Percentiles rank a stretch among this genome's conserved stretches.
Conservation (phyloP, 2,888 invertebrate genomes). For the Silvanus unidentatus region DNA sequence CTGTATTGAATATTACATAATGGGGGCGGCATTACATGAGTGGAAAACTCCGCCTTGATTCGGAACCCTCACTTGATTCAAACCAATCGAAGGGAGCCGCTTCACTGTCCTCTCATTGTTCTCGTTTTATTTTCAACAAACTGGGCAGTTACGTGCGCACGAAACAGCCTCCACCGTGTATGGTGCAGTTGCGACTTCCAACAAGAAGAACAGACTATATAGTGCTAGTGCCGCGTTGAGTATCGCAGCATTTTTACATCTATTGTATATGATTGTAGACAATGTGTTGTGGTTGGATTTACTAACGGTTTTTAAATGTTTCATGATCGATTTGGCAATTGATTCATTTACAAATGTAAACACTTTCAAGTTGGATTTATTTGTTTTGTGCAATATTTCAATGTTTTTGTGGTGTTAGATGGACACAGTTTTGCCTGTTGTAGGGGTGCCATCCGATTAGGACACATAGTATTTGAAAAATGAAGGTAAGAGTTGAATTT, state of each 20-base stretch:
- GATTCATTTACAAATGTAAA: no score
- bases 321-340: no score
- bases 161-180: slow-evolving; percentile 14
- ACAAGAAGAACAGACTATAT: neutral
- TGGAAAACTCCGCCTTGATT: slow-evolving; percentile 12
- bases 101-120: slow-evolving; percentile 22
- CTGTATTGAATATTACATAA: slow-evolving; percentile 18
- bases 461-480: no score
- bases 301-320: no score
- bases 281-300: no score
- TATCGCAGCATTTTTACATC: slow-evolving; percentile 26
- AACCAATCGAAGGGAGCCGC: slow-evolving; percentile 22
- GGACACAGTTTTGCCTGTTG: no score
- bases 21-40: slow-evolving; percentile 3
- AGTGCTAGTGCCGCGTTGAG: slow-evolving; percentile 10
- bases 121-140: slow-evolving; percentile 19
- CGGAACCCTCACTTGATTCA: neutral
- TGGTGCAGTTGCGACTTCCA: neutral
- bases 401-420: no score
- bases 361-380: no score
- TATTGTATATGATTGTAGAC: neutral
- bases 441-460: no score
- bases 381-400: no score
- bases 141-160: slow-evolving; percentile 38
- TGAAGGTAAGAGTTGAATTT: no score